Evolutionary conservation across 2,113 vertebrate genomes (phyloP).

Genomic region (Percina caprodes): DNA sequence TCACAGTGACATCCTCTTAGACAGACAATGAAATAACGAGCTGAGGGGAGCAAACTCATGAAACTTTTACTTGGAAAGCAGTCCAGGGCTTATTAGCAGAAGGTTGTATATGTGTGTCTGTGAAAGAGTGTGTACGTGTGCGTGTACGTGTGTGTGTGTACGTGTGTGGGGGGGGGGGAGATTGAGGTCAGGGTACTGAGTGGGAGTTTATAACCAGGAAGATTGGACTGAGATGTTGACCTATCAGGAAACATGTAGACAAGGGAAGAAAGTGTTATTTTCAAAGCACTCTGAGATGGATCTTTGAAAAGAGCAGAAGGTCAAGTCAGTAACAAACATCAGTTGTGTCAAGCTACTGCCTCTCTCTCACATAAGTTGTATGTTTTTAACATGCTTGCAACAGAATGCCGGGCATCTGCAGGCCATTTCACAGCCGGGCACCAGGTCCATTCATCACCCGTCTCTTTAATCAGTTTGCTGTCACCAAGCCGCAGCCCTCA

Average conservation of each 20-base stretch:
- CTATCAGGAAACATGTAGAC: constrained; percentile 51
- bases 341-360: constrained; percentile 20
- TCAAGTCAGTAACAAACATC: constrained; percentile 42
- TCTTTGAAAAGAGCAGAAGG: constrained; percentile 50
- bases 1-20: constrained; percentile 73
- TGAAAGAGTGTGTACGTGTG: not conserved
- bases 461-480: constrained; percentile 75
- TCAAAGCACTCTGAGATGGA: constrained; percentile 38
- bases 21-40: constrained; percentile 72
- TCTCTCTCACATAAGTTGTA: constrained; percentile 9
- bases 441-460: constrained; percentile 57
- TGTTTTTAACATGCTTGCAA: constrained; percentile 44
- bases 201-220: constrained; percentile 58
- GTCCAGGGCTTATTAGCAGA: constrained; percentile 41
- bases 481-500: constrained; percentile 48
- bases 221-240: constrained; percentile 62
- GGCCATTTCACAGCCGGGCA: constrained; percentile 56
- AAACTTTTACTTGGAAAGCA: constrained; percentile 60
- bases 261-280: constrained; percentile 10
- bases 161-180: not conserved
- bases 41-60: constrained; percentile 60
- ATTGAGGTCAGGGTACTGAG: constrained; percentile 30
- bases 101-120: not conserved
- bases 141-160: not conserved
- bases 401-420: constrained; percentile 52